These are phyloP conservation scores for Plebejus melissa DNA, from an alignment of 2,888 invertebrate genomes.

Conservation along the genomic window DNA sequence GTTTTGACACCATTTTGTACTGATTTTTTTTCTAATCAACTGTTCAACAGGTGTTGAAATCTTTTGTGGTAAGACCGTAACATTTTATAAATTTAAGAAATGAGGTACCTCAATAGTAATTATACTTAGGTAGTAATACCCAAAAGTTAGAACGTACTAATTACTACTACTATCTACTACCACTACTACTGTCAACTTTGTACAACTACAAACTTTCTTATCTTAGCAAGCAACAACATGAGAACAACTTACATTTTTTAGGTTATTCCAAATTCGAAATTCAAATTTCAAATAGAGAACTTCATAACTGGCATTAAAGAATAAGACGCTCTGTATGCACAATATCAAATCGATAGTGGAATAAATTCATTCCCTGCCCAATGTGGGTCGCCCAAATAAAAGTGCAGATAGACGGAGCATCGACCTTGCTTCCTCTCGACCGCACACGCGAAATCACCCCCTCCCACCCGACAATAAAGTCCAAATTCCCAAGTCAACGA, in stretches of 20 bases:
- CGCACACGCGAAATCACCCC: conserved; percentile 45
- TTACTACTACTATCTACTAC: too few relatives aligned
- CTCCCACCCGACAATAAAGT: conserved; percentile 47
- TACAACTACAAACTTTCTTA: background rate
- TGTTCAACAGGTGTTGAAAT: too few relatives aligned
- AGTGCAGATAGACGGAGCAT: conserved; percentile 72
- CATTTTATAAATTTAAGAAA: too few relatives aligned
- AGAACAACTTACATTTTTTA: background rate
- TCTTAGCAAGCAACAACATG: background rate
- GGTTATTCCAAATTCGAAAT: background rate
- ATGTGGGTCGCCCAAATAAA: conserved; percentile 78
- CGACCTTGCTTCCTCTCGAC: conserved; percentile 68
- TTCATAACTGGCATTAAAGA: background rate
- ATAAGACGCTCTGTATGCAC: conserved; percentile 50
- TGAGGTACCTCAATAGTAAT: too few relatives aligned
- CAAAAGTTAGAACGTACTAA: too few relatives aligned
- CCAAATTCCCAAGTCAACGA: conserved; percentile 45
- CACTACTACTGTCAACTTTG: too few relatives aligned
- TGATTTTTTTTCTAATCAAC: too few relatives aligned
- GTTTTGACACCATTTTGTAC: too few relatives aligned
- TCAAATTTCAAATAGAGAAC: background rate
- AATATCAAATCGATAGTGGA: conserved; percentile 73
- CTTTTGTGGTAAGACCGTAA: too few relatives aligned
- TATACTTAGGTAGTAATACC: too few relatives aligned
- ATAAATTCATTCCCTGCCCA: conserved; percentile 73